Base-by-base conservation (phyloP, 2,888 invertebrate species). In the Drosophila koepferae region DNA sequence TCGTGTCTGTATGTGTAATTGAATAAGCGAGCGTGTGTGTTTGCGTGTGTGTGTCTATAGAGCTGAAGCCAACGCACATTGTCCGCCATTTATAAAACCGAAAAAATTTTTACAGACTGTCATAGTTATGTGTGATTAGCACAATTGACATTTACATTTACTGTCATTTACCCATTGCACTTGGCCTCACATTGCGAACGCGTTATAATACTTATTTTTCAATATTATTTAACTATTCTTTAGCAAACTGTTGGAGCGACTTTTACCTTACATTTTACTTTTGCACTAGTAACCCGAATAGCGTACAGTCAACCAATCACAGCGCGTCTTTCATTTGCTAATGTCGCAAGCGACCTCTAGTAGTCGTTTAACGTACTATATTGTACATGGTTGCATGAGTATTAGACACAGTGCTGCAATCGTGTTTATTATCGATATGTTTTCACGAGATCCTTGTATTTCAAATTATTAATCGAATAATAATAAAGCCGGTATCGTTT, bases 31-130 rank as follows among this genome's bases (percentile, higher is more conserved):
- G 54, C 34, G 23, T 23, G 67, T 14, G 18, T 56, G 36, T 59
- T 49, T 51, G n/a, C 23, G 62, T 38, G 41, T 41, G 36, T 64
- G 49, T 38, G 68, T 46, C 72, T 70, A 74, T 60, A 61, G 58
- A 71, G 64, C 70, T 80, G 69, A 87, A 87, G 86, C 87, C 87
- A 87, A 87, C 89, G 88, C 87, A 87, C 87, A 89, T 87, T 88
- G 87, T 86, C 87, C 87, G 87, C 87, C 87, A 87, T 87, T 87
- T 89, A 89, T 80, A 82, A 84, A 76, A 65, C 63, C 41, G 76
- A 74, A 86, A 86, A 87, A 84, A 74, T 77, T 77, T 81, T 46
- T 38, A 54, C 43, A 66, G 67, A 67, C 68, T 63, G 31, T 7
- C 53, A 58, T 59, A 59, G 20, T 49, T 55, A 14, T 5, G 54